Base-by-base conservation (phyloP, 2,888 invertebrate genomes). In the Cynaeus angustus region DNA sequence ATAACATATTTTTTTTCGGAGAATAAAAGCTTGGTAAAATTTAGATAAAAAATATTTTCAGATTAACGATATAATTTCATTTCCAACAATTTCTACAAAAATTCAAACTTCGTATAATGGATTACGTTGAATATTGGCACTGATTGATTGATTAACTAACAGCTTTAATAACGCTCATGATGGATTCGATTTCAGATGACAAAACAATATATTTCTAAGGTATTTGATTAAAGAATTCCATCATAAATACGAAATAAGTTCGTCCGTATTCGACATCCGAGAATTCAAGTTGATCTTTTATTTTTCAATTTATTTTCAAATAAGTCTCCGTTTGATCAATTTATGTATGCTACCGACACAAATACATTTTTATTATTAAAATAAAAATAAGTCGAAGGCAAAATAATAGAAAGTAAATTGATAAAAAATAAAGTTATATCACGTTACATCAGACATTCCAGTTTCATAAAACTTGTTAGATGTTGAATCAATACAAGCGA, bases 401-500 rank as follows among this genome's bases (percentile, higher is more conserved):
- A 30, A 50, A 52, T 52, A 62, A 43, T 52, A 38, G 64, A 50
- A 59, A 50, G 37, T 14, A 43, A 53, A 53, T 43, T 53, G 52
- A 41, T 64, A 62, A 53, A 53, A 53, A 64, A 52, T 53, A 53
- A 64, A 52, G 13, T 61, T 28, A 13, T 50, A 41, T 59, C 10
- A 46, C 26, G 9, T 48, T 62, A 30, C 59, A 21, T 52, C 53
- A 64, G 43, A 14, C 10, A 53, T 16, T 56, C 37, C 43, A 38
- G 37, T 50, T 37, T 28, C 48, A 37, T 52, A 28, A 59, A 62
- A 48, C 26, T 62, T 64, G 59, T 55, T 70, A 26, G 41, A 33
- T 43, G 58, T 28, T 10, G 46, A 56, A 68, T 69, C 71, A 66
- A 72, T 65, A 69, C 46, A 26, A 28, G 21, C 38, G 37, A 38